These are phyloP conservation scores for Mesoligia furuncula DNA, from an alignment of 2,888 invertebrate species.

Conservation along the genomic window DNA sequence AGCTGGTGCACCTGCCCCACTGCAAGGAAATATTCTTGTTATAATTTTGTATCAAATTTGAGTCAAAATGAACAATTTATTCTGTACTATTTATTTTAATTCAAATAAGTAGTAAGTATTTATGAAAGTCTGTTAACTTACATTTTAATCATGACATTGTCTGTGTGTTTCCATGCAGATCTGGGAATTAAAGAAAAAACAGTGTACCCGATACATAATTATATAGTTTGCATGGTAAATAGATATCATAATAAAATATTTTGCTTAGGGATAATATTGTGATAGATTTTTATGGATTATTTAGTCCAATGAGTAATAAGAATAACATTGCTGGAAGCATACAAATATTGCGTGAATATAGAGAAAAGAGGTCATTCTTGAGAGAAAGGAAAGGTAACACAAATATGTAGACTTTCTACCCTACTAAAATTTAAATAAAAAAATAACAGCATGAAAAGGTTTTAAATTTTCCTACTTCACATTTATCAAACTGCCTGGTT, in stretches of 20 bases:
- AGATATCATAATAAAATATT: conserved; percentile 22
- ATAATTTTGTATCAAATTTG: neutral
- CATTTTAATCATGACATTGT: conserved; percentile 70
- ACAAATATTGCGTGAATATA: neutral
- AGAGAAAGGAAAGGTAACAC: neutral
- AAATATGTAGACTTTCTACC: conserved; percentile 3
- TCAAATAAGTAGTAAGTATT: conserved; percentile 45
- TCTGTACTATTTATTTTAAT: neutral
- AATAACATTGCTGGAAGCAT: conserved; percentile 10
- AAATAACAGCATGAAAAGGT: neutral
- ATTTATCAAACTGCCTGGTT: neutral
- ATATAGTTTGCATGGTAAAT: conserved; percentile 36
- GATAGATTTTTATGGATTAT: neutral
- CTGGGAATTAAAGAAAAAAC: conserved; percentile 68
- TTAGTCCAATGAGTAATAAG: neutral
- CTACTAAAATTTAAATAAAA: neutral
- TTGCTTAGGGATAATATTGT: neutral
- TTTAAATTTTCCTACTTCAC: neutral
- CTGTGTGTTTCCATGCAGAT: conserved; percentile 69
- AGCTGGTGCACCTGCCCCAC: conserved; percentile 89
- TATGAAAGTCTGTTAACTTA: conserved; percentile 63
- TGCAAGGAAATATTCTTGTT: conserved; percentile 66
- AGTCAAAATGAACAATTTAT: neutral
- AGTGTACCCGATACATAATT: conserved; percentile 60
- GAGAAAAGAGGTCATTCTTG: conserved; percentile 11